Evolutionary conservation across 2,113 vertebrate species (phyloP).

Genomic region (Hipposideros armiger): DNA sequence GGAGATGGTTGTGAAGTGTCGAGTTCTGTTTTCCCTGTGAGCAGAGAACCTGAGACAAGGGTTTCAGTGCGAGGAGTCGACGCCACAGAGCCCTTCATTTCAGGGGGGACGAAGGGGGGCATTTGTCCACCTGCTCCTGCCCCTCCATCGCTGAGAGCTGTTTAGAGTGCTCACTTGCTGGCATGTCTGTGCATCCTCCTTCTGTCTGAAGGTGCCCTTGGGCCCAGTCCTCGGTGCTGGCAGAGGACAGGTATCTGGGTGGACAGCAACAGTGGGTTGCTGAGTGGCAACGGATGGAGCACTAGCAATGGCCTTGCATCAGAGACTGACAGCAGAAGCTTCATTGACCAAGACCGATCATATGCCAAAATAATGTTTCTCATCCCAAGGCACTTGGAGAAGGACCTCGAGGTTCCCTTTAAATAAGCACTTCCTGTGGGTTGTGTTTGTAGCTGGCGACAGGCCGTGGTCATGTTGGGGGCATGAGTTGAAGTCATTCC

Average conservation of each 20-base stretch:
- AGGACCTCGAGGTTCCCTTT: too few relatives aligned
- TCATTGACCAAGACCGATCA: fast-evolving
- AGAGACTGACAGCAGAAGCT: fast-evolving
- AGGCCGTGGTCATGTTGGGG: not conserved
- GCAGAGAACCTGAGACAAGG: not conserved
- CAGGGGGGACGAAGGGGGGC: not conserved
- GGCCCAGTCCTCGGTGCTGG: not conserved
- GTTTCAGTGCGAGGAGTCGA: fast-evolving
- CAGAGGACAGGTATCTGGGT: not conserved
- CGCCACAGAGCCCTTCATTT: not conserved
- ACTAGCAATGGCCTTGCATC: fast-evolving
- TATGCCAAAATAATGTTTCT: not conserved
- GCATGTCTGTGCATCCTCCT: not conserved
- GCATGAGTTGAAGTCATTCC: fast-evolving
- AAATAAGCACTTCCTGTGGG: fast-evolving
- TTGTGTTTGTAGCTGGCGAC: fast-evolving
- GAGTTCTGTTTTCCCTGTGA: too few relatives aligned
- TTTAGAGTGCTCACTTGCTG: fast-evolving
- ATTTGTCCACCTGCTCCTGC: fast-evolving
- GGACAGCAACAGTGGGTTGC: fast-evolving
- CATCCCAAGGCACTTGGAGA: not conserved
- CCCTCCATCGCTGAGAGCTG: not conserved
- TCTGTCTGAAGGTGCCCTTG: not conserved
- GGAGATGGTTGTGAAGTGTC: fast-evolving
- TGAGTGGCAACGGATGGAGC: fast-evolving